Percentiles rank a stretch among this genome's conserved stretches.
Conservation (phyloP, 2,113 vertebrate genomes). For the Aix galericulata region DNA sequence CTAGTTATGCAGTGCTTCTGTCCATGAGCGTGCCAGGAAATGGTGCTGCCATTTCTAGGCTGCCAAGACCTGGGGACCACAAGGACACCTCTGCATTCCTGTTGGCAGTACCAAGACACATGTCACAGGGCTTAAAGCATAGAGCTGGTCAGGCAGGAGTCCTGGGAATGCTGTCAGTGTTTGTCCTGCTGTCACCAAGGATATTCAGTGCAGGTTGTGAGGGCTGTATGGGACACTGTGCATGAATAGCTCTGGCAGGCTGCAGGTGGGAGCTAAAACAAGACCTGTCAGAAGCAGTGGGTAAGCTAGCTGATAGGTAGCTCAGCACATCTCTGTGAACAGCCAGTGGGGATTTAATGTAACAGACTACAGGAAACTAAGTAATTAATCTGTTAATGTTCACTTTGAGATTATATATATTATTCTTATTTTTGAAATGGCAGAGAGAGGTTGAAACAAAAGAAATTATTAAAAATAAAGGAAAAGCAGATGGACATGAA, state of each 20-base stretch:
- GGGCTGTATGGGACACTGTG: background rate
- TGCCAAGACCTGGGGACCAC: background rate
- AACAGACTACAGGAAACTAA: background rate
- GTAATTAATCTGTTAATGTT: background rate
- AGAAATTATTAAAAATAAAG: background rate
- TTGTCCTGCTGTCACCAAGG: background rate
- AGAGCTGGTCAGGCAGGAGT: accelerated
- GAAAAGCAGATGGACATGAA: background rate
- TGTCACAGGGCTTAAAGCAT: background rate
- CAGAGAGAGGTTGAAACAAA: accelerated
- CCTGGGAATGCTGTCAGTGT: background rate
- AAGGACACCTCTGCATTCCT: background rate
- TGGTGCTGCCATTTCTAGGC: background rate
- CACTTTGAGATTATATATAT: background rate
- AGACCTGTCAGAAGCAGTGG: background rate
- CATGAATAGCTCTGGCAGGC: background rate
- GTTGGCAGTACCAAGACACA: accelerated
- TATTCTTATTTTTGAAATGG: background rate
- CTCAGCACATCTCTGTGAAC: background rate
- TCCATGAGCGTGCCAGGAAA: background rate
- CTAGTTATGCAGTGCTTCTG: accelerated
- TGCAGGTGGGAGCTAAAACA: background rate
- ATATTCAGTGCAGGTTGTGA: background rate
- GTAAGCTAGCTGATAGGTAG: background rate
- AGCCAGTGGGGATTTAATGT: background rate